Percentiles rank a stretch among this genome's conserved stretches.
Evolutionary conservation across 2,113 vertebrate species (phyloP).

Genomic region (Callaeas wilsoni): DNA sequence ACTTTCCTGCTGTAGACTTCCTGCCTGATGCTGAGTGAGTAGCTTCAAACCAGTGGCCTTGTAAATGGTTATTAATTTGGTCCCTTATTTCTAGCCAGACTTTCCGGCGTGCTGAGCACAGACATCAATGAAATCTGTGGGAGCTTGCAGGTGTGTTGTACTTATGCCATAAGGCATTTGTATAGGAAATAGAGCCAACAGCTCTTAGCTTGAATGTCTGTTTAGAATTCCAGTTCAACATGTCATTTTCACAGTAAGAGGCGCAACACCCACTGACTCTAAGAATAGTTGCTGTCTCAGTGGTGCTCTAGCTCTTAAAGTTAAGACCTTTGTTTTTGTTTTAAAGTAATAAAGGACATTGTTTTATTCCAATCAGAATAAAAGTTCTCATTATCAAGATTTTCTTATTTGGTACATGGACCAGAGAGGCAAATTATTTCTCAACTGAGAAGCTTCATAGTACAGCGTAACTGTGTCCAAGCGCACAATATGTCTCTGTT

Average conservation of each 20-base stretch:
- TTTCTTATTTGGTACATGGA: background rate
- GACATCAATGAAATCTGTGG: background rate
- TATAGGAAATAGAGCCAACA: background rate
- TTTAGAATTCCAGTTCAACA: background rate
- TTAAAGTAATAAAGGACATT: background rate
- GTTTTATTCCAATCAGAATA: background rate
- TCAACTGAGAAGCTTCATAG: background rate
- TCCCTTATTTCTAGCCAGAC: background rate
- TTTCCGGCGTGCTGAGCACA: background rate
- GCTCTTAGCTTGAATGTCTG: background rate
- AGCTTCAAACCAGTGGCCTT: background rate
- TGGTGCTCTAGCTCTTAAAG: background rate
- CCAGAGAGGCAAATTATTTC: background rate
- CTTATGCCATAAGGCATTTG: background rate
- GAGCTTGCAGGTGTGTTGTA: slow-evolving; percentile 18
- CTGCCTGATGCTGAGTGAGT: background rate
- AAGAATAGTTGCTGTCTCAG: background rate
- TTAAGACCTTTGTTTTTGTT: background rate
- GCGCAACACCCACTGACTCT: background rate
- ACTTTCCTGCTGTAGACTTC: background rate
- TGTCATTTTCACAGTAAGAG: background rate
- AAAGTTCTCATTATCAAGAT: background rate
- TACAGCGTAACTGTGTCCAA: background rate
- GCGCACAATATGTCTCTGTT: background rate
- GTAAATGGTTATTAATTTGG: background rate